A percentile compares a stretch with the other conserved stretches of the same genome.
These are phyloP conservation scores for Leptopilina myrica DNA, from an alignment of 2,888 invertebrate species.

Conservation along the genomic window DNA sequence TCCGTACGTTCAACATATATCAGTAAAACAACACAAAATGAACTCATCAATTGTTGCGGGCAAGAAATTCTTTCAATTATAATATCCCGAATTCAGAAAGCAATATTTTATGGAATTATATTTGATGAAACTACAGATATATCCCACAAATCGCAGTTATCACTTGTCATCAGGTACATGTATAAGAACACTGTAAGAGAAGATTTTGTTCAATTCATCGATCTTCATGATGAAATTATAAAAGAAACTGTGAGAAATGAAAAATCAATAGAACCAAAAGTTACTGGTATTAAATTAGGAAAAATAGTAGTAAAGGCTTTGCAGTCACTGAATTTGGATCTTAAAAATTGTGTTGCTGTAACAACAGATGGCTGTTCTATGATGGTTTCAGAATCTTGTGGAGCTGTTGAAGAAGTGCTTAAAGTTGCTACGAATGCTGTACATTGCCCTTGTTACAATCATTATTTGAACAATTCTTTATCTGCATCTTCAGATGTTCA, in stretches of 20 bases:
- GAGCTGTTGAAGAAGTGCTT: slow-evolving; percentile 41
- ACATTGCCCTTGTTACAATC: slow-evolving; percentile 44
- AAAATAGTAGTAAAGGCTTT: neutral
- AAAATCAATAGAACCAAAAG: neutral
- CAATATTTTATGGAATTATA: slow-evolving; percentile 59
- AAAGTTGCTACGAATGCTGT: slow-evolving; percentile 41
- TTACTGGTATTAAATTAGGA: slow-evolving; percentile 6
- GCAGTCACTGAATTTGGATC: neutral
- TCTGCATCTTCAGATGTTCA: slow-evolving; percentile 37
- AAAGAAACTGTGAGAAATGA: neutral
- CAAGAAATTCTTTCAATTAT: slow-evolving; percentile 23
- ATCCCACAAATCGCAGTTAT: slow-evolving; percentile 48
- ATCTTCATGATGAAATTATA: slow-evolving; percentile 7
- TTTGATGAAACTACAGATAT: slow-evolving; percentile 66
- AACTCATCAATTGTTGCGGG: slow-evolving; percentile 9
- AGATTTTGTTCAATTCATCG: slow-evolving; percentile 9
- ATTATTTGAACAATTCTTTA: slow-evolving; percentile 45
- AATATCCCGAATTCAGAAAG: slow-evolving; percentile 12
- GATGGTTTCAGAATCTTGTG: slow-evolving; percentile 41
- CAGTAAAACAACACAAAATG: slow-evolving; percentile 10
- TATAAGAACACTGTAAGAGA: neutral
- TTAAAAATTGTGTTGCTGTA: slow-evolving; percentile 42
- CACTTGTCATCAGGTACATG: neutral
- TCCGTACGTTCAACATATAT: slow-evolving; percentile 11
- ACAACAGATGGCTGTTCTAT: slow-evolving; percentile 45